These are phyloP conservation scores for Trissolcus basalis DNA, from an alignment of 1,140 invertebrate genomes.

Conservation along the genomic window DNA sequence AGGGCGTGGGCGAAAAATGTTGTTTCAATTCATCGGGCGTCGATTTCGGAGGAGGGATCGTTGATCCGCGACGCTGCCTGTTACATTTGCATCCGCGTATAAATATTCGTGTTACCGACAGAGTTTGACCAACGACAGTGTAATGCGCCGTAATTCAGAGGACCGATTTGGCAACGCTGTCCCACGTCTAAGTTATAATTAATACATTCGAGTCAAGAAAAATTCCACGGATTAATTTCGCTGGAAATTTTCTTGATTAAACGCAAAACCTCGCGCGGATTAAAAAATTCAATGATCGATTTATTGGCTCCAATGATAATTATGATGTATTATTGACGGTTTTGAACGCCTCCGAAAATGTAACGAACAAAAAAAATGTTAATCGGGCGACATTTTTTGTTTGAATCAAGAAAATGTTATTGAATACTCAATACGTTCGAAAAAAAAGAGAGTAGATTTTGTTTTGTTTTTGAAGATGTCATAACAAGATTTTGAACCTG, in stretches of 20 bases:
- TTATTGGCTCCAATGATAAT: constrained; percentile 9
- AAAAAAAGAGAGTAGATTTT: no score
- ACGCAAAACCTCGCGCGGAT: constrained; percentile 12
- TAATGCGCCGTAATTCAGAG: constrained; percentile 46
- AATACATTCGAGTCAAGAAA: constrained; percentile 56
- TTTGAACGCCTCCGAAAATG: no score
- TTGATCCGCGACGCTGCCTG: constrained; percentile 23
- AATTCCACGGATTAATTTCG: constrained; percentile 53
- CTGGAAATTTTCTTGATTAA: constrained; percentile 40
- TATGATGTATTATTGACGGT: no score
- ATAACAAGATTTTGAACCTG: no score
- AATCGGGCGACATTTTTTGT: no score
- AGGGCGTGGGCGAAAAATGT: constrained; percentile 3
- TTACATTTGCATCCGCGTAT: constrained; percentile 8
- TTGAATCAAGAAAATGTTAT: no score
- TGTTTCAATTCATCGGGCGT: constrained; percentile 20
- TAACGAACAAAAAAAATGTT: no score
- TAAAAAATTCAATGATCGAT: constrained; percentile 1
- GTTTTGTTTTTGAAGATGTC: no score
- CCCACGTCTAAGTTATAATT: constrained; percentile 56
- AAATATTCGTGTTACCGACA: constrained; percentile 47
- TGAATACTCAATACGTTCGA: no score
- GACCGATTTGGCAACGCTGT: constrained; percentile 54
- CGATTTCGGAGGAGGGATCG: constrained; percentile 33
- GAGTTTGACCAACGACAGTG: constrained; percentile 50